Conservation (phyloP, 2,113 vertebrate species). For the Thalassarche chlororhynchos region DNA sequence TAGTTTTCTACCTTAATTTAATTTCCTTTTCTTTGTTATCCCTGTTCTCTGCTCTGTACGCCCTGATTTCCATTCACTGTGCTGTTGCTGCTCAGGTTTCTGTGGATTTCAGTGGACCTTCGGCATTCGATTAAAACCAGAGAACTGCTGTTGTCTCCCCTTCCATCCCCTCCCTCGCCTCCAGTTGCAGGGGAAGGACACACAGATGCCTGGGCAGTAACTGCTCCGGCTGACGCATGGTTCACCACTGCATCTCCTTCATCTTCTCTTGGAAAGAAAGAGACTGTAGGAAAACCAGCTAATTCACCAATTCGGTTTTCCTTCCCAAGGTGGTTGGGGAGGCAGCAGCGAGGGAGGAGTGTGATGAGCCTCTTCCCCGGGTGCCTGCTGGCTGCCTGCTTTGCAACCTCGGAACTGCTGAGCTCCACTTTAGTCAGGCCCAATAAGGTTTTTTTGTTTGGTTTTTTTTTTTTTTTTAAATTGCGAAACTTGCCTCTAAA, state of each 20-base stretch:
- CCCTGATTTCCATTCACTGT: neutral
- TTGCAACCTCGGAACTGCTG: conserved; percentile 40
- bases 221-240: neutral
- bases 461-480: neutral
- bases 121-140: neutral
- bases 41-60: neutral
- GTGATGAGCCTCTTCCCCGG: neutral
- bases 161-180: neutral
- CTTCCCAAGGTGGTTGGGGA: neutral
- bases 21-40: neutral
- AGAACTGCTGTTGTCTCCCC: neutral
- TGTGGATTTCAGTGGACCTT: neutral
- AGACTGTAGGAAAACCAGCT: neutral
- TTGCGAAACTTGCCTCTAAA: neutral
- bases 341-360: conserved; percentile 6
- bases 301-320: neutral
- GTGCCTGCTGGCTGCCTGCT: neutral
- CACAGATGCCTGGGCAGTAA: neutral
- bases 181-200: neutral
- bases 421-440: neutral
- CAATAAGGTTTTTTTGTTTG: neutral
- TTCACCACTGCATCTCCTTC: neutral
- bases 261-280: neutral
- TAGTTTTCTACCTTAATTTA: neutral
- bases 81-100: neutral